These are phyloP conservation scores for Prochilodus magdalenae DNA, from an alignment of 2,113 vertebrate genomes.

Conservation along the genomic window DNA sequence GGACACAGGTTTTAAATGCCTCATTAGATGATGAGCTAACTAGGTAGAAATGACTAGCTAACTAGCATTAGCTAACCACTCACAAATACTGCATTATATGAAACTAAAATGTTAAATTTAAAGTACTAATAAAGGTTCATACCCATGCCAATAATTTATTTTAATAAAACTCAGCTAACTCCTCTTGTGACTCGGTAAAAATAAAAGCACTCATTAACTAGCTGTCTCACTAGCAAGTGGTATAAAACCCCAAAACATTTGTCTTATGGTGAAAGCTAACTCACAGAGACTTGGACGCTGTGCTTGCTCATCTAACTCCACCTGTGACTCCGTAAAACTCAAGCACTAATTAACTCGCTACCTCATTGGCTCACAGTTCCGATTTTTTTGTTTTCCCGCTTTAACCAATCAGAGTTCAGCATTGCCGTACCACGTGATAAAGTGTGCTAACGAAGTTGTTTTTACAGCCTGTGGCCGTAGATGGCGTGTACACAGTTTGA, in stretches of 20 bases:
- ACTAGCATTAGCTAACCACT: background rate
- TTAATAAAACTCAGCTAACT: background rate
- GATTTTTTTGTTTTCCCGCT: no score
- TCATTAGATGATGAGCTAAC: background rate
- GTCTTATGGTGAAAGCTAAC: background rate
- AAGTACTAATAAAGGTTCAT: background rate
- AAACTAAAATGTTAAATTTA: background rate
- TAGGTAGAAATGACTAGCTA: no score
- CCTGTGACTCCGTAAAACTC: background rate
- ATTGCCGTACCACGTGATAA: no score
- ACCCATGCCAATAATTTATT: background rate
- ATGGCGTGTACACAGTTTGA: no score
- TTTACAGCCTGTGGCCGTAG: no score
- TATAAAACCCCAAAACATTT: background rate
- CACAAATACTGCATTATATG: background rate
- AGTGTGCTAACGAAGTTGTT: no score
- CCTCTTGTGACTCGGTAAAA: no score
- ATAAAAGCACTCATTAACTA: no score
- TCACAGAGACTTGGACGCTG: background rate
- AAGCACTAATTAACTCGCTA: background rate
- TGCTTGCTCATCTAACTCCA: no score
- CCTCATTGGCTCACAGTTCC: background rate
- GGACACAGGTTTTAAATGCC: background rate
- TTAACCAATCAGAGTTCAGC: no score
- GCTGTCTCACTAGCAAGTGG: no score